Evolutionary conservation across 2,113 vertebrate species (phyloP).

Genomic region (Prunella fulvescens): DNA sequence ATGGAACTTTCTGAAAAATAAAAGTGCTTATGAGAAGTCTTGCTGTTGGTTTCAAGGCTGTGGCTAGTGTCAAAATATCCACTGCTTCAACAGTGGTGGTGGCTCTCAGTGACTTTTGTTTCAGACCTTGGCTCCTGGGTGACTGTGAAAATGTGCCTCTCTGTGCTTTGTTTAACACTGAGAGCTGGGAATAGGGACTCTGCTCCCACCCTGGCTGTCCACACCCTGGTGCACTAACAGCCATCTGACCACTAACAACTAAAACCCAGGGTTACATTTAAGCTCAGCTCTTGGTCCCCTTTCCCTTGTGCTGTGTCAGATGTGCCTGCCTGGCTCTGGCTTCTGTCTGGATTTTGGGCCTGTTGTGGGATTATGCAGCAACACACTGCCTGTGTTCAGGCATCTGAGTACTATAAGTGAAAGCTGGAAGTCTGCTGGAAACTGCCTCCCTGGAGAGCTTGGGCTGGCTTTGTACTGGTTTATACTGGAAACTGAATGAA

Average conservation of each 20-base stretch:
- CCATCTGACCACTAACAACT: too few relatives aligned
- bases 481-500: neutral
- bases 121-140: neutral
- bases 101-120: neutral
- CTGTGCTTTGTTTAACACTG: neutral
- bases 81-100: neutral
- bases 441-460: neutral
- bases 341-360: neutral
- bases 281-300: accelerated
- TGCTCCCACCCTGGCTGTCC: neutral
- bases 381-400: accelerated
- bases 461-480: neutral
- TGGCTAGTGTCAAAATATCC: neutral
- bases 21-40: neutral
- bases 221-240: neutral
- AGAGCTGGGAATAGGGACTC: neutral
- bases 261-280: neutral
- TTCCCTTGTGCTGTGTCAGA: accelerated
- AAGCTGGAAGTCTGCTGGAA: neutral
- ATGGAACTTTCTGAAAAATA: neutral
- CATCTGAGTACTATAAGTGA: neutral
- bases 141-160: neutral
- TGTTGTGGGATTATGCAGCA: neutral
- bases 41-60: neutral
- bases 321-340: neutral